A percentile compares a stretch with the other conserved stretches of the same genome.
phyloP scores from a whole-genome alignment of 2,888 invertebrate genomes.

The Saturnia japonica region DNA sequence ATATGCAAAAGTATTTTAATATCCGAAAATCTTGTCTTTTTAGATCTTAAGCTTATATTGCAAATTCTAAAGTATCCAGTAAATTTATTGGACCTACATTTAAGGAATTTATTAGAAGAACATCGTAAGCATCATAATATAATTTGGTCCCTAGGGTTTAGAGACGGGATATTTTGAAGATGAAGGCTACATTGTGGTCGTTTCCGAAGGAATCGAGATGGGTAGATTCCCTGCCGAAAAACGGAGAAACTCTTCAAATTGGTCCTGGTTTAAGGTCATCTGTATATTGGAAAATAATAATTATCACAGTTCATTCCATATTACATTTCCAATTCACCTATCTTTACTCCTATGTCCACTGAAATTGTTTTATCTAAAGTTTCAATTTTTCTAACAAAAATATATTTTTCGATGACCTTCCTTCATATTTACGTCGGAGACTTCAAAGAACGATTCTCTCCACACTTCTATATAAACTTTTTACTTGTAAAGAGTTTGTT shows the following conservation, averaged over 20 bases:
- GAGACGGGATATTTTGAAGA: conserved; percentile 84
- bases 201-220: conserved; percentile 84
- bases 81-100: not conserved
- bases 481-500: not conserved
- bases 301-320: conserved; percentile 69
- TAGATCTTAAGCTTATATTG: not conserved
- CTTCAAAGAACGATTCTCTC: conserved; percentile 13
- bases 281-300: conserved; percentile 60
- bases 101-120: conserved; percentile 25
- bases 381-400: not conserved
- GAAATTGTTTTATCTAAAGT: not conserved
- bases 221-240: conserved; percentile 83
- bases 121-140: conserved; percentile 65
- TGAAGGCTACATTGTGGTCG: conserved; percentile 81
- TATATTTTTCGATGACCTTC: not conserved
- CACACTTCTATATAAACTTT: conserved; percentile 1
- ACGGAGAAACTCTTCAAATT: conserved; percentile 83
- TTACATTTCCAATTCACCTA: conserved; percentile 51
- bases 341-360: not conserved
- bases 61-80: not conserved
- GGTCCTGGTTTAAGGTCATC: conserved; percentile 87
- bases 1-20: not conserved
- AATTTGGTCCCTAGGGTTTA: conserved; percentile 76
- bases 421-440: not conserved
- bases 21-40: not conserved